Conservation (phyloP, 2,113 vertebrate genomes). For the Sakesphorus luctuosus region DNA sequence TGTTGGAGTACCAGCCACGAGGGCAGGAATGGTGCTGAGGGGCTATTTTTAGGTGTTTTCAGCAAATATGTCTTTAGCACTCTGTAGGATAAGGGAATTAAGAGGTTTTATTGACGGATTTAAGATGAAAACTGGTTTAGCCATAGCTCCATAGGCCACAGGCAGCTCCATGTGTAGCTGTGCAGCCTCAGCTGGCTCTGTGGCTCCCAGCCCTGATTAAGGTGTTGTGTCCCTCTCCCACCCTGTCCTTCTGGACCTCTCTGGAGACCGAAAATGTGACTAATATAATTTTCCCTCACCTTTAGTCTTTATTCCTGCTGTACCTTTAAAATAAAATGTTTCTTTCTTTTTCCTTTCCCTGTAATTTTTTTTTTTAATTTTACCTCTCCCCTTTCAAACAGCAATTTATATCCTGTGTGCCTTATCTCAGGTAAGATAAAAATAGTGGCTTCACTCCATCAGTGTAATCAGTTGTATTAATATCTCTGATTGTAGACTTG, state of each 20-base stretch:
- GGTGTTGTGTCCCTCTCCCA: background rate
- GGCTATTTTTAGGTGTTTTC: background rate
- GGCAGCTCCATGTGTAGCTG: background rate
- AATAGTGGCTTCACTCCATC: conserved; percentile 51
- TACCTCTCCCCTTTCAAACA: background rate
- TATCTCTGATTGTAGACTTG: conserved; percentile 37
- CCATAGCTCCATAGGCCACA: background rate
- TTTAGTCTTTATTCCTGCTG: background rate
- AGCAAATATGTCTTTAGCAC: background rate
- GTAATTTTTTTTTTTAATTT: background rate
- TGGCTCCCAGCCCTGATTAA: background rate
- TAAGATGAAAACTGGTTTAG: background rate
- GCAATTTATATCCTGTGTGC: conserved; percentile 5
- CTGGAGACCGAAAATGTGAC: background rate
- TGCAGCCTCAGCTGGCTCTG: background rate
- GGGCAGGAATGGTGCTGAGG: background rate
- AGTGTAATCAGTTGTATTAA: conserved; percentile 27
- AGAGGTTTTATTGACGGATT: background rate
- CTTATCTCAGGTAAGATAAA: conserved; percentile 52
- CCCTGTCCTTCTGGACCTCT: background rate
- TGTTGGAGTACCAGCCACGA: fast-evolving
- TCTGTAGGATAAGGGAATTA: background rate
- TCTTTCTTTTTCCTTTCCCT: background rate
- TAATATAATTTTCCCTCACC: background rate
- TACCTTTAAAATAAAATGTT: background rate